phyloP scores from a whole-genome alignment of 2,113 vertebrate genomes.

The Cepphus grylle region DNA sequence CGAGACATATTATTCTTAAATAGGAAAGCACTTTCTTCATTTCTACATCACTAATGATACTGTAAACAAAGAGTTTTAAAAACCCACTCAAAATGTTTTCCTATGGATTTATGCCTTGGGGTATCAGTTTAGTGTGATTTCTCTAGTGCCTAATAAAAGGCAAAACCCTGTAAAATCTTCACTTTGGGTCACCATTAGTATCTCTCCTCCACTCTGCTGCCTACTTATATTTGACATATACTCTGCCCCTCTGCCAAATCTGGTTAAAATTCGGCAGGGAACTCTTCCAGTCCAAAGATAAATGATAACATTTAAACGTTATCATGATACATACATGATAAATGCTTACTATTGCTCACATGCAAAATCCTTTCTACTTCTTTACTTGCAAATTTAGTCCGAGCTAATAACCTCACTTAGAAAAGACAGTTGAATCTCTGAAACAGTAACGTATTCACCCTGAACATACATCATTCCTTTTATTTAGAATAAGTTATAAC shows the following conservation, averaged over 20 bases:
- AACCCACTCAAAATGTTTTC: neutral
- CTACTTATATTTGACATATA: neutral
- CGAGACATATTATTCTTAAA: neutral
- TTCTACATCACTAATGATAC: neutral
- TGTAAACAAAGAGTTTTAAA: neutral
- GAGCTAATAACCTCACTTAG: neutral
- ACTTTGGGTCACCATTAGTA: neutral
- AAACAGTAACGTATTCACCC: neutral
- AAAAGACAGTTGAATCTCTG: neutral
- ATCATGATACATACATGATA: neutral
- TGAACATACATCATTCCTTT: neutral
- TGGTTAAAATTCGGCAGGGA: neutral
- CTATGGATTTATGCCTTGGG: neutral
- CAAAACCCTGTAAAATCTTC: neutral
- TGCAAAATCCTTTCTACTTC: neutral
- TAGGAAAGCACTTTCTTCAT: neutral
- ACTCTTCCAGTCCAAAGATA: neutral
- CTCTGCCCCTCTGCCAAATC: neutral
- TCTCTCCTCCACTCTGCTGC: neutral
- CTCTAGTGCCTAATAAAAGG: neutral
- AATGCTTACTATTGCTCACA: neutral
- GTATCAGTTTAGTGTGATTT: neutral
- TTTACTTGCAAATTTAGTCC: neutral
- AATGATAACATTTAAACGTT: neutral
- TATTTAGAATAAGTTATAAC: neutral